Conservation (phyloP, 2,797 vertebrate genomes). For the Hoplostethus atlanticus region DNA sequence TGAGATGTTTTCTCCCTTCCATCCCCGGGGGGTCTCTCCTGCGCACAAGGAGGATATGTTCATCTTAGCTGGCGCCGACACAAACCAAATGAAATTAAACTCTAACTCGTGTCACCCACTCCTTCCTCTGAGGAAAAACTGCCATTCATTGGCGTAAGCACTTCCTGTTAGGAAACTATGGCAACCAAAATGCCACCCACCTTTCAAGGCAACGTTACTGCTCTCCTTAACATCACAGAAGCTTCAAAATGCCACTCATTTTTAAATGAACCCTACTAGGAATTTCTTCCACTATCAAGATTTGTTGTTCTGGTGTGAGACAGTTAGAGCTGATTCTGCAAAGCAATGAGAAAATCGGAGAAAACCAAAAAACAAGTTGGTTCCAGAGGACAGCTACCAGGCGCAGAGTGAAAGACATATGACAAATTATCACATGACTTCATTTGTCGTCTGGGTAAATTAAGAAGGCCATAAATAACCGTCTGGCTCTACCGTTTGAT, state of each 20-base stretch:
- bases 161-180: conserved; percentile 76
- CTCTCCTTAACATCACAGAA: conserved; percentile 25
- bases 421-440: conserved; percentile 5
- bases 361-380: not conserved
- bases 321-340: not conserved
- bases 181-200: conserved; percentile 66
- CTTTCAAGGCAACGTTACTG: conserved; percentile 47
- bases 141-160: conserved; percentile 64
- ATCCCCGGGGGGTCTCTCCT: not conserved
- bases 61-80: conserved; percentile 1
- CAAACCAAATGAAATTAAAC: conserved; percentile 25
- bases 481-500: not conserved
- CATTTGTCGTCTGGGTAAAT: conserved; percentile 18
- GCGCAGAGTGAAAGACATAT: not conserved
- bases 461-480: not conserved
- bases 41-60: conserved; percentile 1
- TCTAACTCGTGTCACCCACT: conserved; percentile 68
- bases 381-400: not conserved
- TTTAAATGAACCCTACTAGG: not conserved
- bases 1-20: not conserved
- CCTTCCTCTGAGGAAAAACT: conserved; percentile 76
- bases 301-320: not conserved
- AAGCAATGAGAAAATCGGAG: not conserved
- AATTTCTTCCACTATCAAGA: too few relatives aligned
- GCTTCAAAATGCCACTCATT: not conserved